Evolutionary conservation across 2,797 vertebrate species (phyloP), one percentile per base, ranked within the genome.

Genomic region (Acanthopagrus latus): DNA sequence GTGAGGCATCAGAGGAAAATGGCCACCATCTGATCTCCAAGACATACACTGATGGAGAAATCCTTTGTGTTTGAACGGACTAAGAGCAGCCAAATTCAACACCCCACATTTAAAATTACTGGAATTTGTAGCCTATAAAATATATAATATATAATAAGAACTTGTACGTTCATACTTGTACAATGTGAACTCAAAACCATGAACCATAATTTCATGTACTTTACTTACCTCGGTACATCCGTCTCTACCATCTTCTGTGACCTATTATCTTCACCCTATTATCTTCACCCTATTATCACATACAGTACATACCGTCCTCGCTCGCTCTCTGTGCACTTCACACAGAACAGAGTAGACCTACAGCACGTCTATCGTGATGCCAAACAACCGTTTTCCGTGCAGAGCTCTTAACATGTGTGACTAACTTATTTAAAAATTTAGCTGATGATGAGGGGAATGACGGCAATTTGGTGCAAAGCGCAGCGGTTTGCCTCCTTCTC

Each of bases 401-500:
- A 18, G 18, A 52, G 62, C 38, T 29, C 66, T 27, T 33, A 27
- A 54, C 64, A 75, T 55, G 54, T 65, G 18, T 38, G 48, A 52
- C 29, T 29, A 65, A 71, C 52, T 57, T 68, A 38, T 67, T 73
- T 69, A 62, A 75, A 81, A 73, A 68, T 74, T 48, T 18, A 62
- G 64, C 73, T 46, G 71, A 78, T 70, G 69, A 73, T 54, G 73
- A 72, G 3, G 51, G 59, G n/a, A 56, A 65, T 75, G 64, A 73
- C 56, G 71, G 60, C 44, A 60, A 14, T 46, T 41, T 5, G 2
- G 65, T n/a, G 21, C 51, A 65, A 77, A 79, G 54, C 5, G 0
- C 69, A 38, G 62, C 69, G 5, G 60, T 21, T 46, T 0, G 2
- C 60, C 75, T 66, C 58, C 64, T 52, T 18, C 38, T 70, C 43